phyloP scores from a whole-genome alignment of 2,797 vertebrate species.

The Danio albolineatus region DNA sequence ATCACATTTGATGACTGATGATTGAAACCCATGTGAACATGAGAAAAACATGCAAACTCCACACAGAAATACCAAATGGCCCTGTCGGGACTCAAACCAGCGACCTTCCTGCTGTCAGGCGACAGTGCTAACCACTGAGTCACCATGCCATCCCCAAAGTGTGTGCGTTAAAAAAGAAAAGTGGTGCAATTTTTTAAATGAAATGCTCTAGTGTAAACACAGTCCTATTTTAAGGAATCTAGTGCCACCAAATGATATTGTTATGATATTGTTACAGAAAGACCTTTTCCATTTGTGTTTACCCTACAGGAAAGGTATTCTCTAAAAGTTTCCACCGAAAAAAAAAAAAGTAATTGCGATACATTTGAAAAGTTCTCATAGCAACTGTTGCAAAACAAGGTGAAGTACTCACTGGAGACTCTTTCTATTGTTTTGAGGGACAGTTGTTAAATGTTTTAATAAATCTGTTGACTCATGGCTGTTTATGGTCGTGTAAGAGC shows the following conservation, averaged over 20 bases:
- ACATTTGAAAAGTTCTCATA: constrained; percentile 24
- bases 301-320: constrained; percentile 49
- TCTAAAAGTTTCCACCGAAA: constrained; percentile 51
- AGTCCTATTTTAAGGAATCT: not conserved
- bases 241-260: constrained; percentile 8
- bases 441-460: constrained; percentile 47
- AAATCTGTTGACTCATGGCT: constrained; percentile 42
- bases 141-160: too few species aligned
- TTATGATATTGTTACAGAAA: constrained; percentile 35
- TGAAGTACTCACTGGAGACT: constrained; percentile 33
- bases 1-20: too few species aligned
- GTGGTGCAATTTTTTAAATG: too few species aligned
- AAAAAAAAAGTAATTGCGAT: constrained; percentile 14
- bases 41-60: too few species aligned
- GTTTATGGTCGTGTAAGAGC: constrained; percentile 31
- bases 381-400: constrained; percentile 45
- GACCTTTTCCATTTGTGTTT: constrained; percentile 32
- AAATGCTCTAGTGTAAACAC: too few species aligned
- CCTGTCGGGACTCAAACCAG: too few species aligned
- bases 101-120: too few species aligned
- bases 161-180: too few species aligned
- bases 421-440: constrained; percentile 38
- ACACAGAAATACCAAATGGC: too few species aligned
- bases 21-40: too few species aligned
- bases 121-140: too few species aligned